These are phyloP conservation scores for Smutsia gigantea DNA, from an alignment of 2,797 vertebrate genomes.

Conservation along the genomic window DNA sequence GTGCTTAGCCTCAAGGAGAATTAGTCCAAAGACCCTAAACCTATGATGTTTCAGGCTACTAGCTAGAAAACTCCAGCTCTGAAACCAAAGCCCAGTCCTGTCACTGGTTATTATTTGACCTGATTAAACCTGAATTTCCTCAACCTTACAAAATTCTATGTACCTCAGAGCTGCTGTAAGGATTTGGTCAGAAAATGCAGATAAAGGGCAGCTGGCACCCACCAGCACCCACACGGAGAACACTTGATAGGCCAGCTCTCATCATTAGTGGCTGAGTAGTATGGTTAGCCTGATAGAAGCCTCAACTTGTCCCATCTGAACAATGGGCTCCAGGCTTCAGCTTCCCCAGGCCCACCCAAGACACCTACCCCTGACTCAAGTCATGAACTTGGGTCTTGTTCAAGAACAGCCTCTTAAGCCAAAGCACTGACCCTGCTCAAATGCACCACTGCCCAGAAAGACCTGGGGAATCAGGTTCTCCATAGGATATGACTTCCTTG, in stretches of 20 bases:
- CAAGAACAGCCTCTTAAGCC: background rate
- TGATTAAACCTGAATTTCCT: constrained; percentile 17
- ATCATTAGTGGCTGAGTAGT: background rate
- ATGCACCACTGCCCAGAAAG: background rate
- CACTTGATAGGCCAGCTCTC: background rate
- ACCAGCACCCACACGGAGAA: background rate
- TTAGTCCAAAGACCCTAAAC: background rate
- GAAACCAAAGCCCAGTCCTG: background rate
- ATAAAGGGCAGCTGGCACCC: background rate
- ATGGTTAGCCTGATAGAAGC: background rate
- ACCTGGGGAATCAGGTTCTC: background rate
- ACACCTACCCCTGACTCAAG: background rate
- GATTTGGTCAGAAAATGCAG: background rate
- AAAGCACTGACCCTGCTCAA: background rate
- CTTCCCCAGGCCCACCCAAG: background rate
- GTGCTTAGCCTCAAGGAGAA: background rate
- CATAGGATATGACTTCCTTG: background rate
- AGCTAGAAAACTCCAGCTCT: background rate
- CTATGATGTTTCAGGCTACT: background rate
- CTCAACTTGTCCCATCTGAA: background rate
- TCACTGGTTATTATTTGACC: background rate
- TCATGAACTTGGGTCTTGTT: background rate
- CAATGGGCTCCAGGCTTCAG: background rate
- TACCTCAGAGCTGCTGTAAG: background rate
- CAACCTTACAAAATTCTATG: background rate